phyloP scores from a whole-genome alignment of 2,888 invertebrate species.

The Nasonovia ribisnigri region DNA sequence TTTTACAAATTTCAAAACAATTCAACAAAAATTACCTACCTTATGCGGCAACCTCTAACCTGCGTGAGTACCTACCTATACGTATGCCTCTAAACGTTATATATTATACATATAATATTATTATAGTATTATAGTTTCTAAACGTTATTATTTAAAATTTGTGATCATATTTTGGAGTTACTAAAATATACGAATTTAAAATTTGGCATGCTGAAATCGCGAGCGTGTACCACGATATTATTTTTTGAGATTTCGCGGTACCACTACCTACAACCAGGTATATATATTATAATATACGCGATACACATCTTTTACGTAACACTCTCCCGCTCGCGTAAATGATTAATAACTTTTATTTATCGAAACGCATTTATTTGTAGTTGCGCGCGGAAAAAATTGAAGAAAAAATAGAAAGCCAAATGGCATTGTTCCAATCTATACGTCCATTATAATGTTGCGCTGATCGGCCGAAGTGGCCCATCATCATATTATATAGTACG shows the following conservation, averaged over 20 bases:
- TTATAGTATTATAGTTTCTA: not conserved
- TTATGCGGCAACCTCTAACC: not conserved
- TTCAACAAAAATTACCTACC: not conserved
- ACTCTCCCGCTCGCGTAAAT: not conserved
- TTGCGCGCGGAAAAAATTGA: not conserved
- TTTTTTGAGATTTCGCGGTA: no score
- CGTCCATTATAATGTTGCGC: not conserved
- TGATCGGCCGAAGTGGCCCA: not conserved
- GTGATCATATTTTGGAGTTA: not conserved
- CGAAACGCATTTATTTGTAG: not conserved
- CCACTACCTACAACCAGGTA: no score
- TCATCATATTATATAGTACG: not conserved
- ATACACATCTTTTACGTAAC: not conserved
- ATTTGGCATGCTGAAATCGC: not conserved
- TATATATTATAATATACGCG: not conserved
- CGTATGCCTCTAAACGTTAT: not conserved
- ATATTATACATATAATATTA: not conserved
- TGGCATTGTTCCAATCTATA: slow-evolving; percentile 30
- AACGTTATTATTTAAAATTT: not conserved
- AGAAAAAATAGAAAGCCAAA: slow-evolving; percentile 35
- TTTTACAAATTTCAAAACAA: not conserved
- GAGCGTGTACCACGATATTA: not conserved
- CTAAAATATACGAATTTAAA: not conserved
- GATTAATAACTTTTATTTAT: slow-evolving; percentile 47
- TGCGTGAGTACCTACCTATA: not conserved